phyloP scores from a whole-genome alignment of 2,888 invertebrate species.

The Cantharis nigra region DNA sequence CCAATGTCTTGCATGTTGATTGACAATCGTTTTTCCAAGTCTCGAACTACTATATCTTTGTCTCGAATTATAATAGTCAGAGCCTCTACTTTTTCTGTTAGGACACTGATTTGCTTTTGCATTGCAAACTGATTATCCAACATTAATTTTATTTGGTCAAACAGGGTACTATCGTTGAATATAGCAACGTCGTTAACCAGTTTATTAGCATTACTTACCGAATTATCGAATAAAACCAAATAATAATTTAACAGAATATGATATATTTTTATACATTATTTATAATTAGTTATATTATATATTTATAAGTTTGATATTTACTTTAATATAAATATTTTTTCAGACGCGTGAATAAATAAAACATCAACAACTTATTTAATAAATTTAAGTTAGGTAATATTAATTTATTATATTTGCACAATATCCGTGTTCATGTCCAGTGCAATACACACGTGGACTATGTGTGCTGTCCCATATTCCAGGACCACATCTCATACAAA shows the following conservation, averaged over 20 bases:
- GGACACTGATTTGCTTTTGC: no score
- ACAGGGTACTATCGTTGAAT: no score
- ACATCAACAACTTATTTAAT: not conserved
- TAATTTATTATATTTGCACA: constrained; percentile 49
- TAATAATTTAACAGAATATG: not conserved
- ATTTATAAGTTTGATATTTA: not conserved
- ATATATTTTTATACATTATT: not conserved
- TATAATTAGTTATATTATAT: not conserved
- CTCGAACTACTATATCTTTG: no score
- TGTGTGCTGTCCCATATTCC: constrained; percentile 96
- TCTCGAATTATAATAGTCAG: no score
- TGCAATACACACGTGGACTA: constrained; percentile 84
- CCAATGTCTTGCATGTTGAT: no score
- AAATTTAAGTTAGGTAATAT: not conserved
- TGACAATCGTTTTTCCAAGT: no score
- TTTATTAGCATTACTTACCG: no score
- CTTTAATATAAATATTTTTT: not conserved
- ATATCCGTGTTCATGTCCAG: constrained; percentile 66
- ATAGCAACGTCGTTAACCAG: no score
- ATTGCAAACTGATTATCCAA: no score
- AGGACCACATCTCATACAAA: constrained; percentile 88
- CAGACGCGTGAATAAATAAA: not conserved
- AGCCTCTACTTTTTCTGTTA: no score
- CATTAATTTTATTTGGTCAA: no score
- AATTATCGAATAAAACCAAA: not conserved